These are phyloP conservation scores for Phortica magna DNA, from an alignment of 2,888 invertebrate species.

Conservation along the genomic window DNA sequence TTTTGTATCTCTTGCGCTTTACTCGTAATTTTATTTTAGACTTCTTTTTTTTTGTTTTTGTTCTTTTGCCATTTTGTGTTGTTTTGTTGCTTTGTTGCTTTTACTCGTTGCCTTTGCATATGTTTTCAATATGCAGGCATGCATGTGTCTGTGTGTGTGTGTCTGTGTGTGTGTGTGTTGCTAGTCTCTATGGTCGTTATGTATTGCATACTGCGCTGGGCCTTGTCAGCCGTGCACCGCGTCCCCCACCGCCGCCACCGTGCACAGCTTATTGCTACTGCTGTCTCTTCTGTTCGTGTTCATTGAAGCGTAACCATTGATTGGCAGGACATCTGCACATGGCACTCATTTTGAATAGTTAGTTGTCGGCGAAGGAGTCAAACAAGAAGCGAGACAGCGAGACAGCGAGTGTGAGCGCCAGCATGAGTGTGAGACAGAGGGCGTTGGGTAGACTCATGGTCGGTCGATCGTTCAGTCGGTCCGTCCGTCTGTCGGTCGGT, in stretches of 20 bases:
- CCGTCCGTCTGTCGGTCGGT: not conserved
- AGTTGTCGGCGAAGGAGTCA: not conserved
- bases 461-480: too few species aligned
- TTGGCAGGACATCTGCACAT: constrained; percentile 77
- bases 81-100: not conserved
- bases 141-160: not conserved
- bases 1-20: constrained; percentile 42
- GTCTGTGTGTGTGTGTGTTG: not conserved
- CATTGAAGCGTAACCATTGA: constrained; percentile 75
- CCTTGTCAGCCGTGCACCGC: not conserved
- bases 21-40: not conserved
- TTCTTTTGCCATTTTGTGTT: not conserved
- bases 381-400: not conserved
- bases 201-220: not conserved
- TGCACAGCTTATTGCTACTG: constrained; percentile 45
- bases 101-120: constrained; percentile 12
- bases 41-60: not conserved
- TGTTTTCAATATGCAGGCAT: constrained; percentile 1
- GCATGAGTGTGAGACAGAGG: not conserved
- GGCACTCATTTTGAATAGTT: constrained; percentile 73
- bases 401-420: not conserved
- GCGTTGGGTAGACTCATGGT: not conserved
- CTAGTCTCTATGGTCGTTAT: not conserved
- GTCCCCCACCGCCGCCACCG: constrained; percentile 16
- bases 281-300: constrained; percentile 65